Evolutionary conservation across 2,888 invertebrate species (phyloP).

Genomic region (Heliconius aoede): DNA sequence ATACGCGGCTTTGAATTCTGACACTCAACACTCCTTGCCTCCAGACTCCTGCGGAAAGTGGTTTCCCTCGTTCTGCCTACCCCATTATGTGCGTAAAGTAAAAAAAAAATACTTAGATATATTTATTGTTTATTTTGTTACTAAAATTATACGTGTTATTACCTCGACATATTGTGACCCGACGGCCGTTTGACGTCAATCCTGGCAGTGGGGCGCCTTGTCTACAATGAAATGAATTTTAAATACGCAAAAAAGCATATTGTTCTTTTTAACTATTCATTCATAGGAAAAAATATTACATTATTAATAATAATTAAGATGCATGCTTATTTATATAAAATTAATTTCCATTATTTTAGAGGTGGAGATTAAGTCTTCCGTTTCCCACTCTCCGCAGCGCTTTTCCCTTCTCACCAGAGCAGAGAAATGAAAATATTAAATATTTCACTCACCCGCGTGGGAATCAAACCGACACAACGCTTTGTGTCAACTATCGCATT

Average conservation of each 20-base stretch:
- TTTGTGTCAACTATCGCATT: too few species aligned
- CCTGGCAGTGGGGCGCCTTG: constrained; percentile 91
- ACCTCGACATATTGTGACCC: constrained; percentile 88
- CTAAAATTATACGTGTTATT: constrained; percentile 20
- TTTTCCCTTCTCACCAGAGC: too few species aligned
- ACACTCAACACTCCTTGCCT: not conserved
- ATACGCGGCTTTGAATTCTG: not conserved
- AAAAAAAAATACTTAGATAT: not conserved
- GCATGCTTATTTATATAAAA: too few species aligned
- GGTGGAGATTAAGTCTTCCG: too few species aligned
- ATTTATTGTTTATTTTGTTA: not conserved
- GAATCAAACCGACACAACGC: too few species aligned
- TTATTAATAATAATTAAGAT: too few species aligned
- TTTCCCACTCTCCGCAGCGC: too few species aligned
- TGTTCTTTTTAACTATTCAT: not conserved
- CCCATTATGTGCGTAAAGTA: not conserved
- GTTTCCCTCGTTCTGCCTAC: not conserved
- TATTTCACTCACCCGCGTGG: not conserved
- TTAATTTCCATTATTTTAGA: too few species aligned
- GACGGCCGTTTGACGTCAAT: constrained; percentile 89
- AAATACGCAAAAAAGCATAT: not conserved
- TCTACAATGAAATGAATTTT: constrained; percentile 68
- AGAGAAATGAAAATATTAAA: too few species aligned
- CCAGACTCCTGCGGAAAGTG: not conserved
- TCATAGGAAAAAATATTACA: too few species aligned